Percentiles rank a stretch among this genome's conserved stretches.
These are phyloP conservation scores for Lepidonotus clava DNA, from an alignment of 2,888 invertebrate genomes.

Conservation along the genomic window DNA sequence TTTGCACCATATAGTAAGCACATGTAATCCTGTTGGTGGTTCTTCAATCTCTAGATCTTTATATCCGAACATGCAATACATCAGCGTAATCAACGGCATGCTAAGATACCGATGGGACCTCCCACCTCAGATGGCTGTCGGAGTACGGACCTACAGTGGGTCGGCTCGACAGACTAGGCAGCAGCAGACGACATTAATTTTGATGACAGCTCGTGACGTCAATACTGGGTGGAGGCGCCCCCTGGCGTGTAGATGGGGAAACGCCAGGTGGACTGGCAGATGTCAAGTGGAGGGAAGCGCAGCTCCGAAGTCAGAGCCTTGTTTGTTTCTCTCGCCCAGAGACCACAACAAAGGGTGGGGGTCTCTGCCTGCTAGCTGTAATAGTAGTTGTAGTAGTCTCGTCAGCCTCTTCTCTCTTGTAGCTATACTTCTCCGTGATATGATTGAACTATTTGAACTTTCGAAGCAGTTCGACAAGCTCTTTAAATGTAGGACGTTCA, in stretches of 20 bases:
- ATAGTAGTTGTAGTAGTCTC: too few relatives aligned
- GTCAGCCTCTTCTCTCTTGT: neutral
- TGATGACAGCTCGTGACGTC: slow-evolving; percentile 21
- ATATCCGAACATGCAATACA: too few relatives aligned
- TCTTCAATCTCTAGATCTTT: too few relatives aligned
- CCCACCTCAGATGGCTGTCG: too few relatives aligned
- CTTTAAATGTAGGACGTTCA: slow-evolving; percentile 50
- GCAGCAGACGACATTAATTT: neutral
- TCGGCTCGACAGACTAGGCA: neutral
- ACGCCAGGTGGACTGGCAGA: slow-evolving; percentile 18
- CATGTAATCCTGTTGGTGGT: too few relatives aligned
- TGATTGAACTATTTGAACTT: slow-evolving; percentile 54
- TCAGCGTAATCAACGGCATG: too few relatives aligned
- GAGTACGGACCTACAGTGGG: neutral
- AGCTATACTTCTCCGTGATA: slow-evolving; percentile 17
- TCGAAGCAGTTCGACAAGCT: slow-evolving; percentile 53
- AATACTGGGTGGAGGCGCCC: slow-evolving; percentile 27
- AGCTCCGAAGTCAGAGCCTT: neutral
- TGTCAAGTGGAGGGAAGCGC: slow-evolving; percentile 49
- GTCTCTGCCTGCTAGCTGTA: neutral
- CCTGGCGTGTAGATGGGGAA: neutral
- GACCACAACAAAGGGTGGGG: neutral
- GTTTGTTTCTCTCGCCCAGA: slow-evolving; percentile 1
- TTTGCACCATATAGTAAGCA: too few relatives aligned
- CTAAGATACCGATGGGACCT: too few relatives aligned